Base-by-base conservation (phyloP, 2,113 vertebrate species). In the Hydrolagus affinis region DNA sequence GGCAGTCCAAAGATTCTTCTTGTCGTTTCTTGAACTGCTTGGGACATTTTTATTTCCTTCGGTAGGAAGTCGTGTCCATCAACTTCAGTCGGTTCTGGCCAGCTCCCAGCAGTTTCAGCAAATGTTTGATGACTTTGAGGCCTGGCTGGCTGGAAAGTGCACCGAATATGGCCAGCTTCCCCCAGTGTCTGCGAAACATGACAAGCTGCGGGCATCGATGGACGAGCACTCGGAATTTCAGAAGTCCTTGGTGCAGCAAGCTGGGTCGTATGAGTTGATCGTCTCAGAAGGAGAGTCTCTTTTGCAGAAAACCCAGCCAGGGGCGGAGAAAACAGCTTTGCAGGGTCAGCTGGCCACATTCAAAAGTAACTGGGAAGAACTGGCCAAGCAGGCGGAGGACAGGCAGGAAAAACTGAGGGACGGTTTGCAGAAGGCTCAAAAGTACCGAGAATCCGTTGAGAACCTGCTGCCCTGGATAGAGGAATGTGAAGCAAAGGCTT, bases 81-180 rank as follows among this genome's bases (percentile, higher is more conserved):
- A 96, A 87, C 95, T 99, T 87, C 97, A 95, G 86, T 96, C 94
- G 0, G 95, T 96, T 0, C 97, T 95, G 14, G 89, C 94, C 69
- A 95, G 95, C 89, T 98, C 96, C 87, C 96, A 98, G 90, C 97
- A 98, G 85, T 99, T 99, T 90, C 94, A 98, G 88, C 95, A 96
- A 87, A 97, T 94, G 90, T 98, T 95, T 56, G 95, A 94, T 91
- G 95, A 99, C 89, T 96, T 99, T 88, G 94, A 97, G 88, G 87
- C 87, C 6, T 99, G 97, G 97, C 88, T 99, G 62, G 90, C 93
- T 73, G 91, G 92, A 87, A 96, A 92, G 91, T 94, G 94, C 87
- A 93, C 94, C 87, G 94, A 97, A 28, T 94, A 95, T 87, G 90
- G 86, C 7, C 90, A 90, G 76, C 90, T 92, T 60, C 87, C 28